Conservation (phyloP, 2,113 vertebrate genomes). For the Leptosomus discolor region DNA sequence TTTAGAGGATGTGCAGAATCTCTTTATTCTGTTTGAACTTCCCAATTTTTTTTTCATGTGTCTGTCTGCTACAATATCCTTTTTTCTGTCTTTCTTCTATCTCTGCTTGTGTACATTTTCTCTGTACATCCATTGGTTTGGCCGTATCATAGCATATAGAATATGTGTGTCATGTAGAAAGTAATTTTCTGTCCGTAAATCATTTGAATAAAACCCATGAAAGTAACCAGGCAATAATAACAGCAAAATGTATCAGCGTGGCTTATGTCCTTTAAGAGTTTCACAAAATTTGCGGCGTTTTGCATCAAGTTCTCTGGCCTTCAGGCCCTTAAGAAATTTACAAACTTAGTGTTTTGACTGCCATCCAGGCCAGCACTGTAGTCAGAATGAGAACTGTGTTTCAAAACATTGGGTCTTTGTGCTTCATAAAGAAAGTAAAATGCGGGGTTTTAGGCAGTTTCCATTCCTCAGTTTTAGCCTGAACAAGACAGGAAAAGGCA, state of each 20-base stretch:
- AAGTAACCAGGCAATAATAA: not conserved
- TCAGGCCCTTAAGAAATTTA: not conserved
- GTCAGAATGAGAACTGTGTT: not conserved
- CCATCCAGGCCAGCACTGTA: fast-evolving
- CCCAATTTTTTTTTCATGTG: not conserved
- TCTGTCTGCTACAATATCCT: not conserved
- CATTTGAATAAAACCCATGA: not conserved
- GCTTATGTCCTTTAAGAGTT: not conserved
- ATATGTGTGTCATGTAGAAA: not conserved
- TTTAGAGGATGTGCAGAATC: not conserved
- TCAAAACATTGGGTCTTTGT: not conserved
- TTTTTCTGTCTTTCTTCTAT: not conserved
- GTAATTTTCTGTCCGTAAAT: not conserved
- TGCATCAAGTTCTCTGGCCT: not conserved
- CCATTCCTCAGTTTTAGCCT: not conserved
- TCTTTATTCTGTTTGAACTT: not conserved
- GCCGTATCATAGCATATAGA: not conserved
- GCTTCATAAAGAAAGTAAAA: slow-evolving; percentile 22
- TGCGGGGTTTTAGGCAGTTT: not conserved
- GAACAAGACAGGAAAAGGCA: not conserved
- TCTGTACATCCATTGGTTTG: not conserved
- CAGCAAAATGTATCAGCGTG: not conserved
- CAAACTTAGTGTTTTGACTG: not conserved
- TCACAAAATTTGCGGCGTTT: not conserved
- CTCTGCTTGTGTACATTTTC: not conserved